These are phyloP conservation scores for Catonia carolina DNA, from an alignment of 2,888 invertebrate genomes.

Conservation along the genomic window DNA sequence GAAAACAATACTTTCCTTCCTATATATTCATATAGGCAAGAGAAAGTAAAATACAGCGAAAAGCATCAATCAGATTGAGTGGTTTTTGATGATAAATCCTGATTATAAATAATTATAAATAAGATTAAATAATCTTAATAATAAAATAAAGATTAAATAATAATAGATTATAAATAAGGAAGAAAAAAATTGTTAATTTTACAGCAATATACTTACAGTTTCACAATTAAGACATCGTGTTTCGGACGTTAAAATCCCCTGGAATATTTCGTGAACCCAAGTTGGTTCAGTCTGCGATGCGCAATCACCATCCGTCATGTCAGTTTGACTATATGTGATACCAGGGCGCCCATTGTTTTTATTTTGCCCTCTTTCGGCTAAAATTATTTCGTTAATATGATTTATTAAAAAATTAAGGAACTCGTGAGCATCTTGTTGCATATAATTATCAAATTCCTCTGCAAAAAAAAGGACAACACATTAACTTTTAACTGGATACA, in stretches of 20 bases:
- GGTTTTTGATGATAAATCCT: too few species aligned
- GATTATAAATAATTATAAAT: too few species aligned
- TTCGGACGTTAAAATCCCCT: conserved; percentile 98
- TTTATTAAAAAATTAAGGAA: conserved; percentile 99
- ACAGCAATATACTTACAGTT: conserved; percentile 65
- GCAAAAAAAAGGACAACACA: conserved; percentile 43
- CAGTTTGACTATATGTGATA: conserved; percentile 50
- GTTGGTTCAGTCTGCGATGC: conserved; percentile 72
- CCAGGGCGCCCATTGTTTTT: conserved; percentile 45
- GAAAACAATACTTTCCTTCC: too few species aligned
- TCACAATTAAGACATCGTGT: conserved; percentile 99
- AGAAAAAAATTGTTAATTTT: too few species aligned
- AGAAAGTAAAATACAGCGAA: too few species aligned
- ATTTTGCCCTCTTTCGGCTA: conserved; percentile 73
- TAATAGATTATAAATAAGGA: too few species aligned
- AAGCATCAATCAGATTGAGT: too few species aligned
- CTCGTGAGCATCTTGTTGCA: conserved; percentile 99
- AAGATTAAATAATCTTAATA: too few species aligned
- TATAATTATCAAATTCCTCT: conserved; percentile 99
- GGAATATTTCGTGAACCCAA: conserved; percentile 99
- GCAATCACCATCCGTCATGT: conserved; percentile 38
- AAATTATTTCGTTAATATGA: conserved; percentile 94
- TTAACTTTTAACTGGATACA: conserved; percentile 95
- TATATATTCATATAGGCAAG: too few species aligned
- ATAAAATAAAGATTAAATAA: too few species aligned